Conservation (phyloP, 2,113 vertebrate species). For the Colius striatus region DNA sequence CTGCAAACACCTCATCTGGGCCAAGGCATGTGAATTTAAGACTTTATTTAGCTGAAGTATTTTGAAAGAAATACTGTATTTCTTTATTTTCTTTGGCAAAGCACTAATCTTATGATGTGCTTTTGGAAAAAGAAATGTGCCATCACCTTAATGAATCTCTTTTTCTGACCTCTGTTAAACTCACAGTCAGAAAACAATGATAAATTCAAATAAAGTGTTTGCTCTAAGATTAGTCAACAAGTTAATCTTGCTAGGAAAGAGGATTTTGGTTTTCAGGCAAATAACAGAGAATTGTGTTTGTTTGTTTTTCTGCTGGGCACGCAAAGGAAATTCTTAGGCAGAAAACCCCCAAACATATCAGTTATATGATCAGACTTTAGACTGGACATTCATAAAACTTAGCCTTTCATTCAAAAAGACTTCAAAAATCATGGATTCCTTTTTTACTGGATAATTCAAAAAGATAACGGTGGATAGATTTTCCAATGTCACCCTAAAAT, state of each 20-base stretch:
- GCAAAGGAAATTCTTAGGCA: slow-evolving; percentile 11
- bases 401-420: not conserved
- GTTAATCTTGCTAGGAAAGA: slow-evolving; percentile 52
- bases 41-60: slow-evolving; percentile 15
- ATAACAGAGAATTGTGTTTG: not conserved
- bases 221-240: not conserved
- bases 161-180: slow-evolving; percentile 42
- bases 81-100: slow-evolving; percentile 32
- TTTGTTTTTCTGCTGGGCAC: slow-evolving; percentile 25
- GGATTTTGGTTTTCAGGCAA: slow-evolving; percentile 17
- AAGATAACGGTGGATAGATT: not conserved
- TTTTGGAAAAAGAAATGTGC: slow-evolving; percentile 1
- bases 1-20: not conserved
- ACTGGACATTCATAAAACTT: not conserved
- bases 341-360: not conserved
- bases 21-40: slow-evolving; percentile 6
- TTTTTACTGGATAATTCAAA: not conserved
- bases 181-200: slow-evolving; percentile 55
- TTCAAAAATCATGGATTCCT: not conserved
- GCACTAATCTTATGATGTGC: slow-evolving; percentile 2
- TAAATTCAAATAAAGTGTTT: slow-evolving; percentile 50
- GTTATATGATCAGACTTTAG: not conserved
- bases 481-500: not conserved
- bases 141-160: slow-evolving; percentile 31
- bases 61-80: slow-evolving; percentile 41